Percentiles rank a stretch among this genome's conserved stretches.
Conservation (phyloP, 2,888 invertebrate species). For the Linnaemya vulpina region DNA sequence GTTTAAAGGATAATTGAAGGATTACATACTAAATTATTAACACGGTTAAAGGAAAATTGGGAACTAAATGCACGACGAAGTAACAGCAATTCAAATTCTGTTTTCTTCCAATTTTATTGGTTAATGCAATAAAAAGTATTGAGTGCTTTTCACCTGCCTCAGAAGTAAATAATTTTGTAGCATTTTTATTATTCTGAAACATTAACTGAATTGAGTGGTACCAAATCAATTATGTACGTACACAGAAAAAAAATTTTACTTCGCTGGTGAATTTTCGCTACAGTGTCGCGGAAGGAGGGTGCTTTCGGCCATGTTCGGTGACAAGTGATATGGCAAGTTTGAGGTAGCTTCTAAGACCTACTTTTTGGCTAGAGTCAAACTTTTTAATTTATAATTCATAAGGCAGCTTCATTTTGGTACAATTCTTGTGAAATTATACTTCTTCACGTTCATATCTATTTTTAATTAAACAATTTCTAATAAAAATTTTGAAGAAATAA, state of each 20-base stretch:
- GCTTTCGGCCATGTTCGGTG: too few species aligned
- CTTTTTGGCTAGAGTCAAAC: too few species aligned
- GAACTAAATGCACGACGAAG: background rate
- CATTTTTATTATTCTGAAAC: too few species aligned
- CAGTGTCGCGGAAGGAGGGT: too few species aligned
- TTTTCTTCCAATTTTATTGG: background rate
- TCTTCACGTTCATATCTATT: too few species aligned
- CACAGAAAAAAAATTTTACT: too few species aligned
- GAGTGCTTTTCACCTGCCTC: background rate
- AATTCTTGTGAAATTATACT: background rate
- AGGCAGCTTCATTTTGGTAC: too few species aligned
- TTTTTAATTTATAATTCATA: too few species aligned
- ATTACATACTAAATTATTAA: conserved; percentile 24
- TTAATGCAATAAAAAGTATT: background rate
- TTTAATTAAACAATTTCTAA: too few species aligned
- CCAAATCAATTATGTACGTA: background rate
- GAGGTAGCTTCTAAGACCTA: too few species aligned
- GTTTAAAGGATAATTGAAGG: conserved; percentile 26
- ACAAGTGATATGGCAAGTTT: too few species aligned
- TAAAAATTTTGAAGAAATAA: background rate
- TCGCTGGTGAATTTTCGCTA: too few species aligned
- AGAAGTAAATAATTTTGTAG: background rate
- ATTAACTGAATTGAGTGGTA: background rate
- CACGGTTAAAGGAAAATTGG: background rate
- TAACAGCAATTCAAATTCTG: background rate